Evolutionary conservation across 2,888 invertebrate species (phyloP), one percentile per base, ranked within the genome.

Genomic region (Bimastos eiseni): DNA sequence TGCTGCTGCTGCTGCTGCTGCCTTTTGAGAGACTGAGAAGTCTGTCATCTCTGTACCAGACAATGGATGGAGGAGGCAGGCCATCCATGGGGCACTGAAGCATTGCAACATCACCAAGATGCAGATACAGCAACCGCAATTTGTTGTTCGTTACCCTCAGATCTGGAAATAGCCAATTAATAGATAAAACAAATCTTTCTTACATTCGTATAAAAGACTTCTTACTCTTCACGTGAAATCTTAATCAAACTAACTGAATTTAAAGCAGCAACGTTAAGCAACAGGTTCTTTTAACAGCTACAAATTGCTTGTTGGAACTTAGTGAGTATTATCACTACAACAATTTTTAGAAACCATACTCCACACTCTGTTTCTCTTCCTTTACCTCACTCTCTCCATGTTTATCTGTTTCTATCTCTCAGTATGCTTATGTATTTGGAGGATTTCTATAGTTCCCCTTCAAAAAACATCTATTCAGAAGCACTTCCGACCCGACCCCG

Each of bases 11-110:
- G 86, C 86, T 37, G 86, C 36, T 37, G 84, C 36, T 84, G 84
- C 34, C 21, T 30, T 5, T 37, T 34, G 86, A 36, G 19, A 86
- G 86, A 17, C 34, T 92, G 38, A 94, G 92, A 15, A 94, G 94
- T 19, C 88, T 36, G 41, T 89, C 86, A 5, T 86, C 94, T 91
- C 95, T 94, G 89, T 94, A 92, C 95, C 95, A 95, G 88, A 94
- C 93, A 70, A 95, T 94, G 49, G 93, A 93, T 0, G 95, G 95
- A 13, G 92, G 89, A 0, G 95, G 95, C 24, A 93, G 93, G 17
- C 95, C 95, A 8, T 92, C 92, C 19, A 94, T 94, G 19, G 94
- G 94, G 91, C 95, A 95, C 83, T 94, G 92, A 24, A 96, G 94
- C 83, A 93, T 93, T n/a, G 94, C 92, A 8, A 94, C 94, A 19